A percentile compares a stretch with the other conserved stretches of the same genome.
Evolutionary conservation across 1,140 invertebrate genomes (phyloP).

Genomic region (Drosophila paulistorum): DNA sequence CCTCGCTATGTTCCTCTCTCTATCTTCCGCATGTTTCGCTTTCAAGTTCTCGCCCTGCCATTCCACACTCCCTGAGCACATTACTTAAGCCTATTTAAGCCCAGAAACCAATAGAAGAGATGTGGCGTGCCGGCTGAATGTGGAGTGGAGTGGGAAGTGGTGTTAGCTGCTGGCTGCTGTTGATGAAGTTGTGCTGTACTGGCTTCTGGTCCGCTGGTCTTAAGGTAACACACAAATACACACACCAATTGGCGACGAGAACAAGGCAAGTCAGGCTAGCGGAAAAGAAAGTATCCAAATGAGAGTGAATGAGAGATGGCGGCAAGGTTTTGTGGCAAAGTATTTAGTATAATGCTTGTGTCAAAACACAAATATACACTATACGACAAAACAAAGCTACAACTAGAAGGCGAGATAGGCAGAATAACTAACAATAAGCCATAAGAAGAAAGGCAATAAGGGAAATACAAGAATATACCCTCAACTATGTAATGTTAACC

Average conservation of each 20-base stretch:
- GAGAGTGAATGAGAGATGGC: not conserved
- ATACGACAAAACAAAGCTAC: constrained; percentile 1
- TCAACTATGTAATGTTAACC: too few relatives aligned
- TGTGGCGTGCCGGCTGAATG: not conserved
- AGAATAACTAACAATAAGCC: too few relatives aligned
- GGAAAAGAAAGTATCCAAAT: constrained; percentile 25
- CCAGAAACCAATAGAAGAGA: constrained; percentile 23
- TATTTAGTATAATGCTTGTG: constrained; percentile 56
- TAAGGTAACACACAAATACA: constrained; percentile 49
- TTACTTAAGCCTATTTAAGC: constrained; percentile 75
- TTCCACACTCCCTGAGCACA: constrained; percentile 26
- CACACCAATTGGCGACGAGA: constrained; percentile 26
- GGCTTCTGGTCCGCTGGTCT: constrained; percentile 25
- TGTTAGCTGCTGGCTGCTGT: not conserved
- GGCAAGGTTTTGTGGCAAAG: constrained; percentile 32
- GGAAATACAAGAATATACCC: too few relatives aligned
- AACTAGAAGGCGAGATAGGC: too few relatives aligned
- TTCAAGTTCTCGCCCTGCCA: not conserved
- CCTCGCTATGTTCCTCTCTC: too few relatives aligned
- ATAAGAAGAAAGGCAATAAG: too few relatives aligned
- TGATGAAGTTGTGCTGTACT: constrained; percentile 3
- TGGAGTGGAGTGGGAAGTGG: not conserved
- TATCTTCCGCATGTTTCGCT: constrained; percentile 18
- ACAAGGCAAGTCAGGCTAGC: constrained; percentile 24
- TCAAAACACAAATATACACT: constrained; percentile 42